Base-by-base conservation (phyloP, 2,888 invertebrate species). In the Drymonia ruficornis region DNA sequence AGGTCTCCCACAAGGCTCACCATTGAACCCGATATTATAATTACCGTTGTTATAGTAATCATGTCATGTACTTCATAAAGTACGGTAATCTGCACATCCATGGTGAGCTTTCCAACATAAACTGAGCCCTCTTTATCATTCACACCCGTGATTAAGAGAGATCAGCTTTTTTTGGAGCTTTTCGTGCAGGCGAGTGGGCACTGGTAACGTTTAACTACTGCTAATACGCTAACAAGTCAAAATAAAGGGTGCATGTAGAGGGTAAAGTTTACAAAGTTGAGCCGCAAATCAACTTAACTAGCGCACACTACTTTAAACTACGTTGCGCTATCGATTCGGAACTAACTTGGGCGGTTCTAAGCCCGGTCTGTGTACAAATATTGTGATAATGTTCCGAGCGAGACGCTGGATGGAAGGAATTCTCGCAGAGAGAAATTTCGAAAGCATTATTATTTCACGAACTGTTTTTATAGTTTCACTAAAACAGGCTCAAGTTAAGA, bases 251-350 rank as follows among this genome's bases (percentile, higher is more conserved):
- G 59, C 58, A 63, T 60, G 66, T 63, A 51, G 49, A 61, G 29
- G 72, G 67, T 63, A 71, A 76, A 80, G 74, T 80, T 80, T 69
- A 64, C 67, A 53, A 72, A 76, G 74, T 71, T 74, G 50, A 68
- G 68, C 76, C 74, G 72, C 78, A 78, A 82, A 83, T 82, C 81
- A 78, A 80, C 72, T 72, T 66, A 72, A 70, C 72, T 74, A 61
- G 68, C 65, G 56, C 72, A 65, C 66, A 69, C 65, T 67, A 75
- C 73, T 74, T 74, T 67, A 63, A 76, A 76, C 74, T 78, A 68
- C 67, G 66, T 68, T 61, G 59, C 60, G 29, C 70, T 55, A 77
- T 79, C 74, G 75, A 76, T 77, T 64, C 50, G 49, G 50, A 70
- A 70, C 64, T 56, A 71, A 68, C 54, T 66, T 55, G 58, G 58